phyloP scores from a whole-genome alignment of 2,113 vertebrate species.

The Lamprotornis superbus region DNA sequence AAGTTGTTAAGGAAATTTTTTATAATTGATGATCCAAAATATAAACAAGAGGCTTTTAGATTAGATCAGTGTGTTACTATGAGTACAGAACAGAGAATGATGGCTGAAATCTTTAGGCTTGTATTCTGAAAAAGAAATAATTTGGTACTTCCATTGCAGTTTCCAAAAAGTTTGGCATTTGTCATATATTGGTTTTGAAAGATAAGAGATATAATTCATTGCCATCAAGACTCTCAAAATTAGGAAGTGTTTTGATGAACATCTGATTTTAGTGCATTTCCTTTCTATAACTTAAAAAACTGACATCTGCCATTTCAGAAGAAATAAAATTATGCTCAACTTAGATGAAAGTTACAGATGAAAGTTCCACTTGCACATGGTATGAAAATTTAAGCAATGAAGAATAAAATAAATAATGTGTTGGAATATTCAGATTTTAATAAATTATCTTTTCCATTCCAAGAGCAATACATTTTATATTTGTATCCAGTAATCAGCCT shows the following conservation, averaged over 20 bases:
- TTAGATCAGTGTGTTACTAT: neutral
- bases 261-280: neutral
- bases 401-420: constrained; percentile 17
- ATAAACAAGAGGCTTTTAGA: neutral
- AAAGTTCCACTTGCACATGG: neutral
- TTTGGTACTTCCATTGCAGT: neutral
- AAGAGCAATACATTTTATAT: constrained; percentile 4
- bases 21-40: neutral
- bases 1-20: neutral
- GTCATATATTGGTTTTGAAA: neutral
- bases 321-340: constrained; percentile 12
- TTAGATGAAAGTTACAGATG: neutral
- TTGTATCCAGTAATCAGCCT: constrained; percentile 39
- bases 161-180: neutral
- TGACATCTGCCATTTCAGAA: neutral
- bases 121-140: neutral
- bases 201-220: neutral
- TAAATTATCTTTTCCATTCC: constrained; percentile 38
- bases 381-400: constrained; percentile 23
- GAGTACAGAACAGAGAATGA: neutral
- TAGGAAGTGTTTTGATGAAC: neutral
- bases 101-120: neutral
- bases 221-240: neutral
- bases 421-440: constrained; percentile 60
- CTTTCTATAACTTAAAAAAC: neutral